phyloP scores from a whole-genome alignment of 2,888 invertebrate species.

The Eremobia ochroleuca region DNA sequence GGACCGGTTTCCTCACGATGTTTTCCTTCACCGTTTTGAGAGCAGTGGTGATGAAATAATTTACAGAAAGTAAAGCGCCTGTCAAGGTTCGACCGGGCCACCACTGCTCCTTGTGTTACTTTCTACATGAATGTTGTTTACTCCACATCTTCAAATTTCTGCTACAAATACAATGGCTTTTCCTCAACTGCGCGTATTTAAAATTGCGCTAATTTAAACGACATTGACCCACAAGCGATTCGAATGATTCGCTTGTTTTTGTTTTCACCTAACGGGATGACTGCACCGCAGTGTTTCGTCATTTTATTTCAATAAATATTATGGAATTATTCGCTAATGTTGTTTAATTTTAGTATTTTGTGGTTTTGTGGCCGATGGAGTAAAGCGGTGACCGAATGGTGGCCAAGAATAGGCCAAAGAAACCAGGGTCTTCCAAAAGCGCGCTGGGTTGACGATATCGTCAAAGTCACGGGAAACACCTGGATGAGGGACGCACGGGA shows the following conservation, averaged over 20 bases:
- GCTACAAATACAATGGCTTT: slow-evolving; percentile 25
- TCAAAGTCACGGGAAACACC: too few relatives aligned
- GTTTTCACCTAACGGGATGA: slow-evolving; percentile 35
- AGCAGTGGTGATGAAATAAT: neutral
- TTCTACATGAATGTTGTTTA: neutral
- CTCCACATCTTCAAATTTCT: neutral
- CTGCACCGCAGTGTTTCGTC: neutral
- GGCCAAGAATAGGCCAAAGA: neutral
- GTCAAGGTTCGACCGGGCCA: neutral
- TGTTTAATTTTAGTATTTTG: neutral
- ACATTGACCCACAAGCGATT: slow-evolving; percentile 53
- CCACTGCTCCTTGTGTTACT: neutral
- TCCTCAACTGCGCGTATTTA: slow-evolving; percentile 39
- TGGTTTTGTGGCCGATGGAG: neutral
- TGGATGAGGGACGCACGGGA: neutral
- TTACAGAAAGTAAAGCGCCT: neutral
- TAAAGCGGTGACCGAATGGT: neutral
- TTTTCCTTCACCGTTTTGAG: neutral
- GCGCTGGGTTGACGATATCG: neutral
- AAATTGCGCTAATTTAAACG: slow-evolving; percentile 42
- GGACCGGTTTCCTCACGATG: neutral
- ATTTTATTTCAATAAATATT: slow-evolving; percentile 17
- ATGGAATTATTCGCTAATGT: neutral
- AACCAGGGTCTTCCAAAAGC: neutral
- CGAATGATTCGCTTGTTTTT: slow-evolving; percentile 42